phyloP scores from a whole-genome alignment of 2,797 vertebrate genomes.

The Artibeus lituratus region DNA sequence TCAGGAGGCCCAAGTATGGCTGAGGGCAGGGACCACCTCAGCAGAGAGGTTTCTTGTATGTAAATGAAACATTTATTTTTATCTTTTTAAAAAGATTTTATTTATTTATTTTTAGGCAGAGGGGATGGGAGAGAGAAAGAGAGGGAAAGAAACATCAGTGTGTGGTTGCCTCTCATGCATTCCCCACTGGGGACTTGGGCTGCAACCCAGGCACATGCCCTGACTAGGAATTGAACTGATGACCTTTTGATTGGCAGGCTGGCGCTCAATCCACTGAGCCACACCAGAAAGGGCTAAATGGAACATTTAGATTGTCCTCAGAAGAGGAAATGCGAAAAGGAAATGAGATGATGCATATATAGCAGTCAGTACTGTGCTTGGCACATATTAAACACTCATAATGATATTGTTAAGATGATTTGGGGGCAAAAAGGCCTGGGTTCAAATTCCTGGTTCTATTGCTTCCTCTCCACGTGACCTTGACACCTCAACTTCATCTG shows the following conservation, averaged over 20 bases:
- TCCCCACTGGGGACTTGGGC: too few species aligned
- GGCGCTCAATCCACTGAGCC: too few species aligned
- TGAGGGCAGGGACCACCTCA: not conserved
- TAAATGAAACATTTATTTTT: not conserved
- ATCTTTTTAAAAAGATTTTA: too few species aligned
- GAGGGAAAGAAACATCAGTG: too few species aligned
- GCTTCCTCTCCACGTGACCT: not conserved
- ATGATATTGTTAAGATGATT: not conserved
- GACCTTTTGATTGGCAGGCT: too few species aligned
- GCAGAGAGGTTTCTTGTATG: not conserved
- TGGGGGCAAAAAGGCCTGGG: not conserved
- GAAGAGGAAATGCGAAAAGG: not conserved
- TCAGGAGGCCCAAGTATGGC: not conserved
- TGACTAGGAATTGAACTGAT: too few species aligned
- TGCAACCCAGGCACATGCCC: too few species aligned
- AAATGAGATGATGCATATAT: not conserved
- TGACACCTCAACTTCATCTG: not conserved
- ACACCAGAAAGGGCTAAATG: not conserved
- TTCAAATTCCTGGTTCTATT: not conserved
- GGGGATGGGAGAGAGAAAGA: too few species aligned
- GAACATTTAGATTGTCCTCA: not conserved
- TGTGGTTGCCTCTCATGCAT: too few species aligned
- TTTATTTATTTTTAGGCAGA: too few species aligned
- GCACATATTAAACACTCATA: not conserved
- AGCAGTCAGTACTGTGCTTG: not conserved